Evolutionary conservation across 2,113 vertebrate species (phyloP), one percentile per base, ranked within the genome.

Genomic region (Tretioscincus oriximinensis): DNA sequence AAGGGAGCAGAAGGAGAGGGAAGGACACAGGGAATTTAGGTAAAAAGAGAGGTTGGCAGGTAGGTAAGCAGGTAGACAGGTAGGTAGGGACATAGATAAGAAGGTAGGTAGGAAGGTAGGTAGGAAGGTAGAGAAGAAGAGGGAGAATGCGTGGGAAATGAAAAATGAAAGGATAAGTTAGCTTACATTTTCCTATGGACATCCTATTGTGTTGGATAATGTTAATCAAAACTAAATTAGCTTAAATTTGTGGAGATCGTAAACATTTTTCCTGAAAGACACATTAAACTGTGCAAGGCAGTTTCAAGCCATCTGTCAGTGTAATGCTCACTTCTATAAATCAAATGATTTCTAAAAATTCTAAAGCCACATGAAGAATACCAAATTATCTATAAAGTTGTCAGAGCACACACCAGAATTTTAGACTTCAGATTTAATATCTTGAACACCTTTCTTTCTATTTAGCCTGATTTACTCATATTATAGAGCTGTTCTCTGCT

Each of bases 281-380:
- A 87, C 86, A 84, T 81, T 84, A 81, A 47, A 47, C 54, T 75
- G 81, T 9, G 5, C 26, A 74, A 88, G 41, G 61, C 21, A 78
- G 18, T 29, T 82, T 86, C 0, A 58, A 89, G 78, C 49, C 69
- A 16, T 85, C 87, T 41, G 12, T 87, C 26, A 84, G 77, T 71
- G 68, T 81, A 51, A 88, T 68, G 81, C 89, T 84, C 58, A 82
- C n/a, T 3, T 86, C 85, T 84, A 51, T 1, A 91, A 90, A 90
- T 85, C 22, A 85, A 89, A 51, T 49, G 11, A 1, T 87, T 91
- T 88, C 11, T 3, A 84, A 21, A 28, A 80, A 88, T 71, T 73
- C 1, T 84, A 10, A 41, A 73, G 24, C 78, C 78, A 87, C 31
- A 80, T 0, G 74, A 41, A 81, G 78, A 84, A 90, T 89, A 90